Percentiles rank a stretch among this genome's conserved stretches.
These are phyloP conservation scores for Hybognathus amarus DNA, from an alignment of 2,797 vertebrate species.

Conservation along the genomic window DNA sequence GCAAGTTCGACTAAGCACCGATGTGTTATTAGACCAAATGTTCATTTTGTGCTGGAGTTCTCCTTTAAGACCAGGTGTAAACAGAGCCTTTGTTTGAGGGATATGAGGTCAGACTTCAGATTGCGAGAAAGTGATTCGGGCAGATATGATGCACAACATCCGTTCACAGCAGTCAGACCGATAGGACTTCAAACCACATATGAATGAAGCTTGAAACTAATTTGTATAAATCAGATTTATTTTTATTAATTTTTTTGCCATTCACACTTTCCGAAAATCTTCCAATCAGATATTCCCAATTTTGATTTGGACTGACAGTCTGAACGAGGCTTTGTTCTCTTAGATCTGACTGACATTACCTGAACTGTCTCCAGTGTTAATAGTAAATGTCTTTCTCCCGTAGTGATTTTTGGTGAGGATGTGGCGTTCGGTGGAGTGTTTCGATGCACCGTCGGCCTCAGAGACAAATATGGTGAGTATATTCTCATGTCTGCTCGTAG, in stretches of 20 bases:
- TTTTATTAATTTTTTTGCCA: fast-evolving
- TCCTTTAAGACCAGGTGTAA: too few species aligned
- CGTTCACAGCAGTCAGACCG: too few species aligned
- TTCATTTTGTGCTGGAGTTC: too few species aligned
- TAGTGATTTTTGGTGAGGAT: constrained; percentile 98
- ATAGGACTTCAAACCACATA: neutral
- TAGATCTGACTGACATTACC: neutral
- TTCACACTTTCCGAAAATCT: neutral
- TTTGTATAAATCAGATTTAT: too few species aligned
- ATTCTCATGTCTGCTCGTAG: neutral
- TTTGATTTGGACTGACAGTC: neutral
- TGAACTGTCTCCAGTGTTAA: neutral
- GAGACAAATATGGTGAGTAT: constrained; percentile 95
- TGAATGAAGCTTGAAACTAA: neutral
- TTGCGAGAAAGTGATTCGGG: neutral
- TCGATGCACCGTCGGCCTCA: constrained; percentile 94
- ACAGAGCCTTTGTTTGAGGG: neutral
- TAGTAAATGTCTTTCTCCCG: constrained; percentile 47
- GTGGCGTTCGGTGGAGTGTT: constrained; percentile 98
- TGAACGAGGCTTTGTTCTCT: neutral
- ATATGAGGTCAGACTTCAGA: too few species aligned
- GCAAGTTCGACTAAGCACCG: too few species aligned
- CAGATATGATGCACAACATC: neutral
- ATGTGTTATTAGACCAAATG: too few species aligned
- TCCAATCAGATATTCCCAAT: neutral